A percentile compares a stretch with the other conserved stretches of the same genome.
phyloP scores from a whole-genome alignment of 1,140 invertebrate species.

The Drosophila lowei region DNA sequence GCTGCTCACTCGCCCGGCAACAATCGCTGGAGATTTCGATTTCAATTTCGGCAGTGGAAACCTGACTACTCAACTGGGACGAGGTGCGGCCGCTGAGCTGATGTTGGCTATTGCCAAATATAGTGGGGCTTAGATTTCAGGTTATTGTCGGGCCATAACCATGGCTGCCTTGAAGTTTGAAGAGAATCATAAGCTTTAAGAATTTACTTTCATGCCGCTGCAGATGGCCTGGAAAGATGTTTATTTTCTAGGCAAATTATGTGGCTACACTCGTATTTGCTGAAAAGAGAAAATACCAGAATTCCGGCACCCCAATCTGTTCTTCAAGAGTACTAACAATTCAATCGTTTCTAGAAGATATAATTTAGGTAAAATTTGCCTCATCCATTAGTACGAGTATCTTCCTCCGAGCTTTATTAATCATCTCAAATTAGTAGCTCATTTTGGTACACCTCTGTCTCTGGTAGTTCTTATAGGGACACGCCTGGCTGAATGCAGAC shows the following conservation, averaged over 20 bases:
- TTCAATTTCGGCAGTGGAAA: slow-evolving; percentile 11
- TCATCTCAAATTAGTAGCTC: slow-evolving; percentile 39
- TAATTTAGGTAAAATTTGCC: too few relatives aligned
- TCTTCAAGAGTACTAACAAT: too few relatives aligned
- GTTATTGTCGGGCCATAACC: slow-evolving; percentile 22
- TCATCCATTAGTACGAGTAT: too few relatives aligned
- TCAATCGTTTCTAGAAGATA: too few relatives aligned
- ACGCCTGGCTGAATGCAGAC: slow-evolving; percentile 53
- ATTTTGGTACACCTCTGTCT: background rate
- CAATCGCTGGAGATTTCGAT: slow-evolving; percentile 32
- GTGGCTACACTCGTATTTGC: too few relatives aligned
- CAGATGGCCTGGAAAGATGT: slow-evolving; percentile 18
- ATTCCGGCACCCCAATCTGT: too few relatives aligned
- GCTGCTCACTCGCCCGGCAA: slow-evolving; percentile 50
- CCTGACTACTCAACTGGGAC: slow-evolving; percentile 45
- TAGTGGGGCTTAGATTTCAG: slow-evolving; percentile 45
- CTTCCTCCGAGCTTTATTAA: background rate
- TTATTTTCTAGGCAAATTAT: background rate
- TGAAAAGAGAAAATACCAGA: too few relatives aligned
- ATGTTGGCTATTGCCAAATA: slow-evolving; percentile 39
- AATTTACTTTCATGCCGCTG: slow-evolving; percentile 11
- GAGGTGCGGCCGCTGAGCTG: slow-evolving; percentile 35
- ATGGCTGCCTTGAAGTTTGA: slow-evolving; percentile 26
- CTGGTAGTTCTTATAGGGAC: slow-evolving; percentile 7
- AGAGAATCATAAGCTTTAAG: background rate